Conservation (phyloP, 2,888 invertebrate genomes). For the Cheilosia scutellata region DNA sequence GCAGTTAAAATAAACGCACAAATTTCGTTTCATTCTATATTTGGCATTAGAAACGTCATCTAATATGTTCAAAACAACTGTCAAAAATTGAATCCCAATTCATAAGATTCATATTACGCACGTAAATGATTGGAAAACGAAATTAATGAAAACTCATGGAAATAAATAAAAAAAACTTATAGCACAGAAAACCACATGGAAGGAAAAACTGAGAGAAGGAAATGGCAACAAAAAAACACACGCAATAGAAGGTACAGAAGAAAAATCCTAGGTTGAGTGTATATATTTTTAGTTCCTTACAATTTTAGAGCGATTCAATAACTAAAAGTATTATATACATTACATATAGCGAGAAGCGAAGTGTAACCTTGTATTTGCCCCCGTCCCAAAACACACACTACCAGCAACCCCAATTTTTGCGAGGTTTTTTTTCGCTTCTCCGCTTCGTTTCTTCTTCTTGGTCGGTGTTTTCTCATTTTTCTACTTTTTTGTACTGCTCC, state of each 20-base stretch:
- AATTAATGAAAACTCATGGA: conserved; percentile 28
- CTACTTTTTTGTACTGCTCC: conserved; percentile 34
- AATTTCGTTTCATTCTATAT: background rate
- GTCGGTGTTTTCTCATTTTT: conserved; percentile 60
- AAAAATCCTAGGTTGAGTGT: conserved; percentile 72
- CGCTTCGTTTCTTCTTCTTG: conserved; percentile 48
- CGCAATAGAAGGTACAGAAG: conserved; percentile 59
- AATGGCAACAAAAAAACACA: conserved; percentile 18
- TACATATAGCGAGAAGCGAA: conserved; percentile 79
- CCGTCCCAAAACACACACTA: conserved; percentile 77
- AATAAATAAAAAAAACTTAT: conserved; percentile 26
- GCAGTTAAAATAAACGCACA: conserved; percentile 28
- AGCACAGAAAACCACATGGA: conserved; percentile 41
- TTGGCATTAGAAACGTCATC: background rate
- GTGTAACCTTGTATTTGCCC: conserved; percentile 79
- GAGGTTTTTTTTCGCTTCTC: conserved; percentile 55
- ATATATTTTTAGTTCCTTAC: conserved; percentile 79
- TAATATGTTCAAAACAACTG: conserved; percentile 23
- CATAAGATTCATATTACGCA: conserved; percentile 10
- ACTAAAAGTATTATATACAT: conserved; percentile 80
- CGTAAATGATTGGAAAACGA: background rate
- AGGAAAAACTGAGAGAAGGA: conserved; percentile 23
- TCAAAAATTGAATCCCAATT: conserved; percentile 15
- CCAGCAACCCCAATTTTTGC: conserved; percentile 77
- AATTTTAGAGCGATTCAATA: conserved; percentile 81